phyloP scores from a whole-genome alignment of 2,888 invertebrate species.

The Dascillus cervinus region DNA sequence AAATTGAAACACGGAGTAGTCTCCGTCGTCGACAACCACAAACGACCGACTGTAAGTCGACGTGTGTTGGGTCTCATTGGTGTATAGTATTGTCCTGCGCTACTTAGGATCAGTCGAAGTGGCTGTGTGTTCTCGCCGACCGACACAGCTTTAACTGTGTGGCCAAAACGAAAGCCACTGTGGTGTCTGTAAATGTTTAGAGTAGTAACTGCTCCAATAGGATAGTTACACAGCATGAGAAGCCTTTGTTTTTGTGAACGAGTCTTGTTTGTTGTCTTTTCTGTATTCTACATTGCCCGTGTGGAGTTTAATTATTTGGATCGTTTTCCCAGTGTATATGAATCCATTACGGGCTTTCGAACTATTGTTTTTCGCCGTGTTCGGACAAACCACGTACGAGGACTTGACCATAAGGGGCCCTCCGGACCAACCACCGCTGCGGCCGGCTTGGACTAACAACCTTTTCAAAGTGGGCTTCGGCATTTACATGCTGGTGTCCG shows the following conservation, averaged over 20 bases:
- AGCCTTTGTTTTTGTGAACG: not conserved
- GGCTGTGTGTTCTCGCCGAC: not conserved
- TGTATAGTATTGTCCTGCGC: too few relatives aligned
- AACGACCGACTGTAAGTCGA: slow-evolving; percentile 32
- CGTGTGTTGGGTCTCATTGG: slow-evolving; percentile 1
- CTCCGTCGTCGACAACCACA: slow-evolving; percentile 16
- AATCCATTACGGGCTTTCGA: slow-evolving; percentile 90
- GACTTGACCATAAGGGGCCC: slow-evolving; percentile 50
- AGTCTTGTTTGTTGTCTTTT: not conserved
- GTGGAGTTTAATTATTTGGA: slow-evolving; percentile 12
- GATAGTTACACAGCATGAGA: not conserved
- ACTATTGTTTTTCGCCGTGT: slow-evolving; percentile 96
- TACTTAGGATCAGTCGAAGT: not conserved
- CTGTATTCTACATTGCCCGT: too few relatives aligned
- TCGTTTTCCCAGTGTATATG: slow-evolving; percentile 62
- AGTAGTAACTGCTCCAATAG: not conserved
- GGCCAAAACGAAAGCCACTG: not conserved
- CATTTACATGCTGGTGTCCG: slow-evolving; percentile 95
- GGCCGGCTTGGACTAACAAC: slow-evolving; percentile 77
- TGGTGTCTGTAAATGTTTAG: not conserved
- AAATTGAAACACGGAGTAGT: slow-evolving; percentile 10
- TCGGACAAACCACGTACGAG: slow-evolving; percentile 85
- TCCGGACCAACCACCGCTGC: slow-evolving; percentile 52
- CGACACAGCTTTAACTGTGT: not conserved
- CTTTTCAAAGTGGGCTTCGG: slow-evolving; percentile 91